These are phyloP conservation scores for Lepus timidus DNA, from an alignment of 2,113 vertebrate genomes.

Conservation along the genomic window DNA sequence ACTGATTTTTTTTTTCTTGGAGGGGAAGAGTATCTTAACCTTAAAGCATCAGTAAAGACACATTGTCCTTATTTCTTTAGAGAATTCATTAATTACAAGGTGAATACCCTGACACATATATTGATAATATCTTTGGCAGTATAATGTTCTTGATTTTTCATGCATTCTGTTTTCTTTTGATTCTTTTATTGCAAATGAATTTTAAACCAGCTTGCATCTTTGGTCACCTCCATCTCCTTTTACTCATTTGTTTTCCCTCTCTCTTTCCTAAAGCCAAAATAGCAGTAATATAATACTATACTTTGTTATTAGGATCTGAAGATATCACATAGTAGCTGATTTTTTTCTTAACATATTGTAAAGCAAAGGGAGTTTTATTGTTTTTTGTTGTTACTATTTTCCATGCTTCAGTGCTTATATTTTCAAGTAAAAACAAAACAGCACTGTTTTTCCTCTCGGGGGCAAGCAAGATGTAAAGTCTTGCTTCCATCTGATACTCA, in stretches of 20 bases:
- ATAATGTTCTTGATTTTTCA: conserved; percentile 42
- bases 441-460: not conserved
- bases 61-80: conserved; percentile 14
- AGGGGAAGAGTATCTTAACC: not conserved
- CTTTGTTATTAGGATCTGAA: conserved; percentile 38
- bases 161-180: not conserved
- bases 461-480: conserved; percentile 12
- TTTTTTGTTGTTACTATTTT: conserved; percentile 14
- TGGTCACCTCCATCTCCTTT: conserved; percentile 19
- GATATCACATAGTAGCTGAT: not conserved
- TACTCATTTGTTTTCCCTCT: not conserved
- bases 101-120: not conserved
- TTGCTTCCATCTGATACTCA: not conserved
- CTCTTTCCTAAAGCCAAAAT: not conserved
- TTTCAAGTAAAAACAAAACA: not conserved
- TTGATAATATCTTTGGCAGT: conserved; percentile 45
- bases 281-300: not conserved
- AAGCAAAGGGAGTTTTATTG: conserved; percentile 50
- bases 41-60: conserved; percentile 6
- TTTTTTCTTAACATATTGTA: not conserved
- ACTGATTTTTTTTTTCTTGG: not conserved
- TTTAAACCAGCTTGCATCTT: conserved; percentile 25
- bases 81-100: conserved; percentile 38
- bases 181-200: not conserved
- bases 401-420: not conserved